These are phyloP conservation scores for Hydrophis major DNA, from an alignment of 2,797 vertebrate genomes.

Conservation along the genomic window DNA sequence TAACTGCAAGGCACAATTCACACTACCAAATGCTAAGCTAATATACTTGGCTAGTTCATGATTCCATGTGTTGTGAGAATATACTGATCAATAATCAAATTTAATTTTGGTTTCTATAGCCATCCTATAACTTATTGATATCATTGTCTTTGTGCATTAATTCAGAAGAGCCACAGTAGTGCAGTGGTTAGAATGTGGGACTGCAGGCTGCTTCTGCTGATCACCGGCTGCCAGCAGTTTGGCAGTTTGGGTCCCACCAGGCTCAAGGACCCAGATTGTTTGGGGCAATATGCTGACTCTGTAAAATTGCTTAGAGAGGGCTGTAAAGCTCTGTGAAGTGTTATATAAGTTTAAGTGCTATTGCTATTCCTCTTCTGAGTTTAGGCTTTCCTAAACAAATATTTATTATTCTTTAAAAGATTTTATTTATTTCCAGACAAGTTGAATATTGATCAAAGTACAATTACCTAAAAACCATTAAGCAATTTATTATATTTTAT, in stretches of 20 bases:
- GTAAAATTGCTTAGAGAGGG: too few species aligned
- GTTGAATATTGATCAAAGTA: not conserved
- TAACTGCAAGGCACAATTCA: not conserved
- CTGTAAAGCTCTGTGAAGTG: too few species aligned
- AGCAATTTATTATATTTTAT: not conserved
- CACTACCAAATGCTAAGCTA: not conserved
- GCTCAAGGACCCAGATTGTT: too few species aligned
- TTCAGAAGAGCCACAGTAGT: not conserved
- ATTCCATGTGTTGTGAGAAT: not conserved
- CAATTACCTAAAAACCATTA: not conserved
- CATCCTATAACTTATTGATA: not conserved
- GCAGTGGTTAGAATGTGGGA: too few species aligned
- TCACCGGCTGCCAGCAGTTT: too few species aligned
- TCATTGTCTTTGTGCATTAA: not conserved
- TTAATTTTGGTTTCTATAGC: not conserved
- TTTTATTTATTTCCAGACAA: not conserved
- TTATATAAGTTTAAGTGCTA: too few species aligned
- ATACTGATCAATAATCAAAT: not conserved
- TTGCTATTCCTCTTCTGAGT: not conserved
- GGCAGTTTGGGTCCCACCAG: too few species aligned
- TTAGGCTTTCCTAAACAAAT: not conserved
- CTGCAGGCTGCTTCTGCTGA: too few species aligned
- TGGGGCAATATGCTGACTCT: too few species aligned
- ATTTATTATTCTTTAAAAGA: not conserved
- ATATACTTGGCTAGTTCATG: not conserved